Percentiles rank a stretch among this genome's conserved stretches.
Conservation (phyloP, 2,888 invertebrate genomes). For the Cryptops parisi region DNA sequence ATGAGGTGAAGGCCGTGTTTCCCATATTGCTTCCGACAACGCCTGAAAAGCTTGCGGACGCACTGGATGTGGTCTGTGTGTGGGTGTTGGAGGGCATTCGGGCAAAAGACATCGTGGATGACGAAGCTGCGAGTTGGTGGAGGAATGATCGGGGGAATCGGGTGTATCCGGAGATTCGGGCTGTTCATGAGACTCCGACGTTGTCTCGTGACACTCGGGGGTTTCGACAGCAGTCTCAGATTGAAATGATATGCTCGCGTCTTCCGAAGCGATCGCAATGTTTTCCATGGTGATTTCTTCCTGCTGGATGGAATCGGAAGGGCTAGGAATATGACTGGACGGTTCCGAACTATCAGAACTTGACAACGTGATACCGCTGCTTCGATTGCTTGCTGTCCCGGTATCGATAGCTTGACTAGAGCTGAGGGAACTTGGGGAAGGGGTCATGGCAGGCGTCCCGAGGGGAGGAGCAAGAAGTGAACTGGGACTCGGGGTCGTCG, state of each 20-base stretch:
- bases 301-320: slow-evolving; percentile 9
- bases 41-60: slow-evolving; percentile 19
- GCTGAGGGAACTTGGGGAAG: slow-evolving; percentile 6
- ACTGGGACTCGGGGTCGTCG: slow-evolving; percentile 8
- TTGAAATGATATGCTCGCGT: background rate
- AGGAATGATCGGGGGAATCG: slow-evolving; percentile 1
- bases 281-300: background rate
- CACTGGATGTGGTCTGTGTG: slow-evolving; percentile 49
- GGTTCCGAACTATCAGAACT: slow-evolving; percentile 11
- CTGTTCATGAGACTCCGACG: background rate
- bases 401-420: slow-evolving; percentile 12
- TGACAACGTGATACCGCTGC: slow-evolving; percentile 11
- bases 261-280: background rate
- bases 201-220: too few species aligned
- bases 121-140: background rate
- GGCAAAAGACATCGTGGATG: slow-evolving; percentile 28
- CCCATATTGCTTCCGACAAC: slow-evolving; percentile 18
- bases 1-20: background rate
- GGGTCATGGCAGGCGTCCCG: background rate
- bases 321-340: slow-evolving; percentile 10
- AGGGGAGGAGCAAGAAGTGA: slow-evolving; percentile 8
- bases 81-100: slow-evolving; percentile 74
- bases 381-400: slow-evolving; percentile 8
- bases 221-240: background rate
- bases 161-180: background rate